These are phyloP conservation scores for Paralinhomoeus sp. DNA, from an alignment of 2,888 invertebrate genomes.

Conservation along the genomic window DNA sequence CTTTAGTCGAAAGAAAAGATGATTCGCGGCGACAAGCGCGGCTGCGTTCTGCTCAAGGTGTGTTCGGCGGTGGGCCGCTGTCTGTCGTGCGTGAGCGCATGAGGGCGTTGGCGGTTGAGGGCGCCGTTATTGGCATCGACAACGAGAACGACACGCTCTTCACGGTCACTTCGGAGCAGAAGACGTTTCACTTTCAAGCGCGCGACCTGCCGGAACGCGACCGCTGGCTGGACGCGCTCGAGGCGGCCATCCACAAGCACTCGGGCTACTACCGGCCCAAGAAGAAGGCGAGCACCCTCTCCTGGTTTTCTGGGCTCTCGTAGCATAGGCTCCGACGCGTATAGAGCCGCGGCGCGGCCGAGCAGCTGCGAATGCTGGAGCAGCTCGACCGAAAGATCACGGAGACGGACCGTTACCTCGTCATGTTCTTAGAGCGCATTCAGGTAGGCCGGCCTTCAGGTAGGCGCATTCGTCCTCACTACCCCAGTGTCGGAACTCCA, in stretches of 20 bases:
- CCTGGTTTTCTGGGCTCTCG: no score
- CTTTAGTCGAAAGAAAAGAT: constrained; percentile 89
- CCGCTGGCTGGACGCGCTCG: constrained; percentile 78
- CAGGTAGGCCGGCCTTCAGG: no score
- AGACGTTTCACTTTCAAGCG: constrained; percentile 96
- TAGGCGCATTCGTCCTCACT: no score
- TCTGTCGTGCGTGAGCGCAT: not conserved
- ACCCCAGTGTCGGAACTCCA: no score
- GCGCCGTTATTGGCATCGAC: constrained; percentile 92
- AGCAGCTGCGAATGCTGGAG: no score
- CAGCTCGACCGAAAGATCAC: constrained; percentile 69
- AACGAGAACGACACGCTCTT: constrained; percentile 91
- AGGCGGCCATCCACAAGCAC: constrained; percentile 51
- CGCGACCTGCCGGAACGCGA: constrained; percentile 79
- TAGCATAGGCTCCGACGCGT: no score
- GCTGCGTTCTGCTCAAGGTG: constrained; percentile 71
- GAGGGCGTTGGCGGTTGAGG: constrained; percentile 28
- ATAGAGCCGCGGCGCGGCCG: no score
- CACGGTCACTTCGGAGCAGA: constrained; percentile 93
- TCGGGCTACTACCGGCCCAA: constrained; percentile 16
- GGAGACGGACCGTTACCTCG: constrained; percentile 84
- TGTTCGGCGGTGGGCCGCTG: not conserved
- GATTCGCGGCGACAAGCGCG: constrained; percentile 82
- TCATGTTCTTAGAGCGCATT: constrained; percentile 77
- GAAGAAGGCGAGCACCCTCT: no score